Evolutionary conservation across 1,140 invertebrate genomes (phyloP).

Genomic region (Dendrolimus punctatus): DNA sequence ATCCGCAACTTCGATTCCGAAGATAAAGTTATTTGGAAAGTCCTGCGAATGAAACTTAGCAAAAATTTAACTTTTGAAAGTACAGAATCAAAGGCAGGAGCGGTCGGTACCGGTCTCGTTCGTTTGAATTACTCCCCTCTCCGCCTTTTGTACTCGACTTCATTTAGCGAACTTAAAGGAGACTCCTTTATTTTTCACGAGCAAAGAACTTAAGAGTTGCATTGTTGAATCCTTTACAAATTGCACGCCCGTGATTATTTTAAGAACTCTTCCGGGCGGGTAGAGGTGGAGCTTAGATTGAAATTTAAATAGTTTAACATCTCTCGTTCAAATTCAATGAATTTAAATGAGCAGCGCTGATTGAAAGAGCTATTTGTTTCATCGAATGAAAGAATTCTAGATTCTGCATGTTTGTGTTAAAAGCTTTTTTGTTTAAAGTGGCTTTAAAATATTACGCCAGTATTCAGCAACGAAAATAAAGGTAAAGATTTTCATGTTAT

Average conservation of each 20-base stretch:
- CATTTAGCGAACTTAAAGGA: slow-evolving; percentile 65
- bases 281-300: slow-evolving; percentile 32
- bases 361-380: slow-evolving; percentile 3
- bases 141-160: slow-evolving; percentile 68
- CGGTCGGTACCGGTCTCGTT: slow-evolving; percentile 39
- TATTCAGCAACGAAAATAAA: too few relatives aligned
- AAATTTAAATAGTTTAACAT: slow-evolving; percentile 32
- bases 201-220: slow-evolving; percentile 61
- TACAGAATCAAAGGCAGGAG: slow-evolving; percentile 53
- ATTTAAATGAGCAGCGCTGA: slow-evolving; percentile 15
- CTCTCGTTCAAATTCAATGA: slow-evolving; percentile 15
- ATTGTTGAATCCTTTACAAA: slow-evolving; percentile 69
- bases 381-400: too few relatives aligned
- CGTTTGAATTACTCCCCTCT: slow-evolving; percentile 59
- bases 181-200: slow-evolving; percentile 55
- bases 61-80: slow-evolving; percentile 63
- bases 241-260: slow-evolving; percentile 59
- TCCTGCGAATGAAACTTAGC: slow-evolving; percentile 47
- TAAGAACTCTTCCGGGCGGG: slow-evolving; percentile 31
- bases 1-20: slow-evolving; percentile 18
- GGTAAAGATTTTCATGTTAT: too few relatives aligned
- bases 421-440: too few relatives aligned
- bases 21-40: slow-evolving; percentile 45
- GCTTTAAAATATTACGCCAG: too few relatives aligned
- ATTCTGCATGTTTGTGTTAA: too few relatives aligned